Evolutionary conservation across 1,140 invertebrate species (phyloP).

Genomic region (Antheraea pernyi): DNA sequence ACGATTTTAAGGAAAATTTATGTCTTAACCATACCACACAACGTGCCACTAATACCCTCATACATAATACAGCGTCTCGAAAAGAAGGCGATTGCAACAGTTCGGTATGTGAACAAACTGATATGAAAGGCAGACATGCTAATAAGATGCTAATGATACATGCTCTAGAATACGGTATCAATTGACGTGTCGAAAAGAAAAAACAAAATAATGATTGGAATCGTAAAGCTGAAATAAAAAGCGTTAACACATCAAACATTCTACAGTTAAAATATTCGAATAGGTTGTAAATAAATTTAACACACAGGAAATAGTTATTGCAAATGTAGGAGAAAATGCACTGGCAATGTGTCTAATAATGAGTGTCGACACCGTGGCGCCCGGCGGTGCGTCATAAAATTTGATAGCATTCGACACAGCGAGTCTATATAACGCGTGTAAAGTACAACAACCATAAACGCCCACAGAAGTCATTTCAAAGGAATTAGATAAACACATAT

Average conservation of each 20-base stretch:
- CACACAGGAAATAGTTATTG: constrained; percentile 58
- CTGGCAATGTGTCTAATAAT: constrained; percentile 50
- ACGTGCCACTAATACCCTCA: constrained; percentile 4
- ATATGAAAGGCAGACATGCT: constrained; percentile 18
- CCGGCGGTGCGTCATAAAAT: constrained; percentile 54
- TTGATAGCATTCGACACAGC: constrained; percentile 54
- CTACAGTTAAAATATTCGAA: constrained; percentile 4
- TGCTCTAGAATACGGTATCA: constrained; percentile 13
- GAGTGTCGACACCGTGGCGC: constrained; percentile 50
- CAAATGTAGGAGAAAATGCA: constrained; percentile 52
- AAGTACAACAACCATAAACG: constrained; percentile 25
- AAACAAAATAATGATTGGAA: constrained; percentile 1
- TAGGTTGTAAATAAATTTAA: constrained; percentile 26
- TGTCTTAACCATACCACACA: constrained; percentile 16
- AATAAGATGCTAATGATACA: constrained; percentile 19
- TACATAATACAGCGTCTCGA: constrained; percentile 9
- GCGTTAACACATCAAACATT: not conserved
- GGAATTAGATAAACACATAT: constrained; percentile 13
- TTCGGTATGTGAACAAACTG: constrained; percentile 15
- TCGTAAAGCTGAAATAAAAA: not conserved
- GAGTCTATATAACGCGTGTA: constrained; percentile 22
- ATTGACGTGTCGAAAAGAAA: constrained; percentile 9
- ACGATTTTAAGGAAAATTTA: constrained; percentile 15
- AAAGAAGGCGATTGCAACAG: constrained; percentile 11
- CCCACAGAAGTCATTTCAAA: constrained; percentile 14